Conservation (phyloP, 2,888 invertebrate genomes). For the Caenorhabditis angaria region DNA sequence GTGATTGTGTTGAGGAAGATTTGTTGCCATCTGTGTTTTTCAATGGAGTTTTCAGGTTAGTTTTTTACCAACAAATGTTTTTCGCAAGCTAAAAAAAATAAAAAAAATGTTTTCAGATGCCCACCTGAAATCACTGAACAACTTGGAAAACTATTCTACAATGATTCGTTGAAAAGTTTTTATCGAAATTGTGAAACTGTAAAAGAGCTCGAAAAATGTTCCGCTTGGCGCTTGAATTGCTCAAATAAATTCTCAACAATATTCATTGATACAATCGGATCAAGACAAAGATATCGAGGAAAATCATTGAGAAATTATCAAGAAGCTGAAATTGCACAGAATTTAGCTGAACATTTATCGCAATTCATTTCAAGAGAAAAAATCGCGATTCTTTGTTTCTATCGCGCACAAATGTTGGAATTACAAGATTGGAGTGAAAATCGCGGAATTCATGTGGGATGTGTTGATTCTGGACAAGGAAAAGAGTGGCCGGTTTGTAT, state of each 20-base stretch:
- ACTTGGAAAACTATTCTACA: too few relatives aligned
- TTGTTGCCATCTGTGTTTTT: neutral
- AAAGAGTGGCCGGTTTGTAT: neutral
- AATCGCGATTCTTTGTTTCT: neutral
- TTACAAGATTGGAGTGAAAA: neutral
- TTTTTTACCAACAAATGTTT: too few relatives aligned
- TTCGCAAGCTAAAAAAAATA: too few relatives aligned
- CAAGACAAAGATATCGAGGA: neutral
- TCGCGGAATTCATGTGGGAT: neutral
- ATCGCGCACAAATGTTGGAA: neutral
- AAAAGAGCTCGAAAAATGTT: too few relatives aligned
- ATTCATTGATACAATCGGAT: neutral
- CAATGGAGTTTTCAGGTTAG: too few relatives aligned
- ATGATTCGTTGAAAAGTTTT: too few relatives aligned
- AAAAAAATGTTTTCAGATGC: too few relatives aligned
- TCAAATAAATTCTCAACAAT: neutral
- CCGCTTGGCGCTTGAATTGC: too few relatives aligned
- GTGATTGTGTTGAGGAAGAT: neutral
- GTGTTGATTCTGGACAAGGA: neutral
- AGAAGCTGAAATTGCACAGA: neutral
- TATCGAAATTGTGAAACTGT: too few relatives aligned
- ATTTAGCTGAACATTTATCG: neutral
- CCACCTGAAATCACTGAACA: too few relatives aligned
- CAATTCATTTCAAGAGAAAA: neutral
- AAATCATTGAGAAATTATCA: neutral